phyloP scores from a whole-genome alignment of 2,888 invertebrate species.

The Charanyca ferruginea region DNA sequence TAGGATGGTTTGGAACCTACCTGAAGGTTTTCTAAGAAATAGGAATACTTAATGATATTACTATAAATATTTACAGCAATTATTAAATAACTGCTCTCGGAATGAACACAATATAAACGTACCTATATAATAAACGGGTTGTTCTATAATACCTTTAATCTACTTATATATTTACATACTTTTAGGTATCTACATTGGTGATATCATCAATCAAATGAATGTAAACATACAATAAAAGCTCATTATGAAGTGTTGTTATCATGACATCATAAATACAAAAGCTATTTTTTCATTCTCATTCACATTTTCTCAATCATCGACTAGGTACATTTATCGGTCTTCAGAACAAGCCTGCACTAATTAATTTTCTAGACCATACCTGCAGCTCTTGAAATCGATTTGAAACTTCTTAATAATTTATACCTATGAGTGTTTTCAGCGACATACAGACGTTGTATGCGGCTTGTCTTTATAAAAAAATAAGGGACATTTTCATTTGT shows the following conservation, averaged over 20 bases:
- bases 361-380: constrained; percentile 30
- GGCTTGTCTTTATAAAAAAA: background rate
- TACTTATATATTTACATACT: background rate
- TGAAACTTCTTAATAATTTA: constrained; percentile 33
- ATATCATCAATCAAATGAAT: constrained; percentile 28
- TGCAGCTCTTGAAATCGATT: constrained; percentile 42
- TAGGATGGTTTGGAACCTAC: too few relatives aligned
- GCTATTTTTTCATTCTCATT: too few relatives aligned
- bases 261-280: constrained; percentile 1
- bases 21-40: too few relatives aligned
- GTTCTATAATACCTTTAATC: background rate
- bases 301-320: background rate
- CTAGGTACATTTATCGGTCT: background rate
- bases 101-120: too few relatives aligned
- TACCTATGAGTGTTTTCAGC: constrained; percentile 4
- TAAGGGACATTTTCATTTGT: background rate
- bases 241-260: background rate
- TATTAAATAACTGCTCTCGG: background rate
- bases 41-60: too few relatives aligned
- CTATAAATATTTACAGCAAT: background rate
- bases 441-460: constrained; percentile 10
- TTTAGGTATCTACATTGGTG: background rate
- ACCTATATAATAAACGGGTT: background rate
- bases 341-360: constrained; percentile 21
- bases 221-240: constrained; percentile 9